A percentile compares a stretch with the other conserved stretches of the same genome.
Evolutionary conservation across 1,140 invertebrate species (phyloP).

Genomic region (Sipha flava): DNA sequence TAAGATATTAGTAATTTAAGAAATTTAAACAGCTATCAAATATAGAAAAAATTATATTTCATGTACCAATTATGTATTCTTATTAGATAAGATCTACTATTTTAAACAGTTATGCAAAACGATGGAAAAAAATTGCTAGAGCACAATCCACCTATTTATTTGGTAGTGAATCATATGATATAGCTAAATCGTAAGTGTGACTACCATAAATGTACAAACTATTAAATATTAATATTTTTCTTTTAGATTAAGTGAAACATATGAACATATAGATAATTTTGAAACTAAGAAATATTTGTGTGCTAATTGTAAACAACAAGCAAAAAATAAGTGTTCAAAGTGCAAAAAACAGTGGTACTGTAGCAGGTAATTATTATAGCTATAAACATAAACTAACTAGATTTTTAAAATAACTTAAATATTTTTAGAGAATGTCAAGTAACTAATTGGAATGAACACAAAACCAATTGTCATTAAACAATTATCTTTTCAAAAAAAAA

Average conservation of each 20-base stretch:
- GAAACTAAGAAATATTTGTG: slow-evolving; percentile 48
- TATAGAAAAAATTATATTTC: no score
- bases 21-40: background rate
- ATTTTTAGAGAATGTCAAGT: slow-evolving; percentile 50
- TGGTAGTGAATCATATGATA: slow-evolving; percentile 44
- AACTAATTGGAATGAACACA: slow-evolving; percentile 50
- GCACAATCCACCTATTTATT: slow-evolving; percentile 49
- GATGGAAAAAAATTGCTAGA: slow-evolving; percentile 52
- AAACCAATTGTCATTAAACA: slow-evolving; percentile 36
- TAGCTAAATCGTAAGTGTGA: slow-evolving; percentile 42
- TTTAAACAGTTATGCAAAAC: slow-evolving; percentile 44
- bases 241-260: slow-evolving; percentile 45
- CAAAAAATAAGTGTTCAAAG: slow-evolving; percentile 50
- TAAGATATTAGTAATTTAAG: slow-evolving; percentile 34
- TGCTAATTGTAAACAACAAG: slow-evolving; percentile 48
- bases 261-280: slow-evolving; percentile 49
- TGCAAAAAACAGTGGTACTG: slow-evolving; percentile 55
- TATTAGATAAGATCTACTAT: slow-evolving; percentile 48
- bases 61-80: background rate
- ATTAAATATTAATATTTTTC: background rate
- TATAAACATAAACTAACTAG: background rate
- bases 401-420: background rate
- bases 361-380: slow-evolving; percentile 44
- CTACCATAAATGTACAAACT: no score
- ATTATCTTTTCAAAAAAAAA: background rate